These are phyloP conservation scores for Saimiri boliviensis DNA, from an alignment of 2,113 vertebrate species.

Conservation along the genomic window DNA sequence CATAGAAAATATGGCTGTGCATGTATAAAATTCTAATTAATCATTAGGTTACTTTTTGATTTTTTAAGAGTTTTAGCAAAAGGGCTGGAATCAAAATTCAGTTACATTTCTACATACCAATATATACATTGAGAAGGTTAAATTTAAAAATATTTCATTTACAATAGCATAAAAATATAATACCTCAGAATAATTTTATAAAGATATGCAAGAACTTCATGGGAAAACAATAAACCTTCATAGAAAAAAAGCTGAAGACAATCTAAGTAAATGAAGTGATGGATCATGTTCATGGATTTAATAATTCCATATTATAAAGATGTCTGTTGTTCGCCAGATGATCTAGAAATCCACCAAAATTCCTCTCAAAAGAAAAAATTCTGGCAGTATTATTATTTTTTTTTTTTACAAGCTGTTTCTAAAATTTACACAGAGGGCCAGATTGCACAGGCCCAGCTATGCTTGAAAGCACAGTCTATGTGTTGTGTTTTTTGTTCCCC, in stretches of 20 bases:
- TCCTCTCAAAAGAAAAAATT: not conserved
- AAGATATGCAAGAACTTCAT: not conserved
- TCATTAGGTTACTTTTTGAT: not conserved
- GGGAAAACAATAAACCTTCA: not conserved
- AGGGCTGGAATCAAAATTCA: not conserved
- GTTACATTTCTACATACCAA: not conserved
- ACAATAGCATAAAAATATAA: not conserved
- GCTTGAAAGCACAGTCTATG: not conserved
- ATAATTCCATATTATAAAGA: not conserved
- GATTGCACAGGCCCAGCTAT: not conserved
- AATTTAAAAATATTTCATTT: not conserved
- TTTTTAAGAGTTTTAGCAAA: not conserved
- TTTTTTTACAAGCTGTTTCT: not conserved
- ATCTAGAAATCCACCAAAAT: not conserved
- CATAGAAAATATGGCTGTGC: not conserved
- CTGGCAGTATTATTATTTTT: not conserved
- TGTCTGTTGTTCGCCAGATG: not conserved
- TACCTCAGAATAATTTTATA: not conserved
- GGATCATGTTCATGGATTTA: not conserved
- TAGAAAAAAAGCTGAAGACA: not conserved
- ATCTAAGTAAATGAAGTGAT: not conserved
- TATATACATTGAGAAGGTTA: not conserved
- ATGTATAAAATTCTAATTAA: not conserved
- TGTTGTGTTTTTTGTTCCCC: not conserved
- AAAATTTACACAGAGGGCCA: not conserved